phyloP scores from a whole-genome alignment of 2,888 invertebrate genomes.

The Drosophila putrida region DNA sequence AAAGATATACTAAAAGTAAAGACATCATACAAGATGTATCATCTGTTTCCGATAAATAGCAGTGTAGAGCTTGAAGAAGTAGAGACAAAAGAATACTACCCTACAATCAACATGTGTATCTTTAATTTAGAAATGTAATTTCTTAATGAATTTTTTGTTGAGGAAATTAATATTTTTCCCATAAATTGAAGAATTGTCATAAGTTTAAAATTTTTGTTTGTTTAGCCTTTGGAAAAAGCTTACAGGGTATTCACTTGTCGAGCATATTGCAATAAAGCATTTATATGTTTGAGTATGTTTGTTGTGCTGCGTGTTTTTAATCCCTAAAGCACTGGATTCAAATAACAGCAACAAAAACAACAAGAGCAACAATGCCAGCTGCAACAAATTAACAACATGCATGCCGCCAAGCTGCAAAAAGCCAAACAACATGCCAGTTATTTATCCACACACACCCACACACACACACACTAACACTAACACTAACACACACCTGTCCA shows the following conservation, averaged over 20 bases:
- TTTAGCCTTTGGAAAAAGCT: background rate
- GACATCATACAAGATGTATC: too few species aligned
- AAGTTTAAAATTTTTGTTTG: too few species aligned
- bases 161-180: too few species aligned
- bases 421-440: slow-evolving; percentile 74
- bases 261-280: background rate
- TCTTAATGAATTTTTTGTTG: too few species aligned
- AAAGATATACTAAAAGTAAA: too few species aligned
- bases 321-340: slow-evolving; percentile 76
- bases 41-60: too few species aligned
- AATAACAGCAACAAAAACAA: slow-evolving; percentile 57
- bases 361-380: slow-evolving; percentile 49
- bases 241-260: slow-evolving; percentile 8
- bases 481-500: slow-evolving; percentile 19
- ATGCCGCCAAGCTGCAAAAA: slow-evolving; percentile 72
- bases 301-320: slow-evolving; percentile 61
- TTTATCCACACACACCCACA: slow-evolving; percentile 44
- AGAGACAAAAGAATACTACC: too few species aligned
- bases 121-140: too few species aligned
- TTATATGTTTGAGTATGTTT: slow-evolving; percentile 24
- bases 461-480: slow-evolving; percentile 20
- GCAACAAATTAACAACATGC: slow-evolving; percentile 69
- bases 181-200: too few species aligned
- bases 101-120: too few species aligned
- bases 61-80: too few species aligned